These are phyloP conservation scores for Pharmacophagus antenor DNA, from an alignment of 2,888 invertebrate genomes.

Conservation along the genomic window DNA sequence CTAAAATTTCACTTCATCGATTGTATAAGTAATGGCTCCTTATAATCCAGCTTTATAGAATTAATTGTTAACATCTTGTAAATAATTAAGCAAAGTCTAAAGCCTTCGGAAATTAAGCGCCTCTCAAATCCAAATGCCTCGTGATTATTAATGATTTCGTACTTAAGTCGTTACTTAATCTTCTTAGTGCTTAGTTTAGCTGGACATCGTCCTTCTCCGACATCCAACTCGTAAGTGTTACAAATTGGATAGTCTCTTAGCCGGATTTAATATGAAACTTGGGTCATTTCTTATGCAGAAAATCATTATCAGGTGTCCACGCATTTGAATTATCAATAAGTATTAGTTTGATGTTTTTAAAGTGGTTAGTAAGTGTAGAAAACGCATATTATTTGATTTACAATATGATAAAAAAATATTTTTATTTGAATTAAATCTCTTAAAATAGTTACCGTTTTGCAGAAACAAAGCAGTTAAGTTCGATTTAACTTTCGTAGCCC, in stretches of 20 bases:
- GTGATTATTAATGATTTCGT: slow-evolving; percentile 58
- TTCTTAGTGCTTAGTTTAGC: slow-evolving; percentile 45
- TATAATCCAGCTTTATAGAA: slow-evolving; percentile 31
- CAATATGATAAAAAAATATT: too few relatives aligned
- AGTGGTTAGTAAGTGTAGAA: too few relatives aligned
- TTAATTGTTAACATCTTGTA: slow-evolving; percentile 50
- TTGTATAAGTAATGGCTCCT: slow-evolving; percentile 21
- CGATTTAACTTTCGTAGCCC: too few relatives aligned
- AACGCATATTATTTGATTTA: too few relatives aligned
- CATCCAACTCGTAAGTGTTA: slow-evolving; percentile 40
- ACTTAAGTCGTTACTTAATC: slow-evolving; percentile 56
- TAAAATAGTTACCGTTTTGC: too few relatives aligned
- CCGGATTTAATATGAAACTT: slow-evolving; percentile 12
- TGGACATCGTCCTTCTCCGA: slow-evolving; percentile 46
- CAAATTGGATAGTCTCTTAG: slow-evolving; percentile 38
- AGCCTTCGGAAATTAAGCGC: slow-evolving; percentile 42
- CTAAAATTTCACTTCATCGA: slow-evolving; percentile 22
- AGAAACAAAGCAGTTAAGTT: too few relatives aligned
- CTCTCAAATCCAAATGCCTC: slow-evolving; percentile 38
- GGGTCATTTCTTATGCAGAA: slow-evolving; percentile 13
- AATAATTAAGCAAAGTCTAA: slow-evolving; percentile 50
- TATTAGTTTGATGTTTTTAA: not conserved
- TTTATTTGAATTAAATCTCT: too few relatives aligned
- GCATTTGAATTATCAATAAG: not conserved
- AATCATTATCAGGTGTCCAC: not conserved